phyloP scores from a whole-genome alignment of 1,140 invertebrate species.

The Drosophila lowei region DNA sequence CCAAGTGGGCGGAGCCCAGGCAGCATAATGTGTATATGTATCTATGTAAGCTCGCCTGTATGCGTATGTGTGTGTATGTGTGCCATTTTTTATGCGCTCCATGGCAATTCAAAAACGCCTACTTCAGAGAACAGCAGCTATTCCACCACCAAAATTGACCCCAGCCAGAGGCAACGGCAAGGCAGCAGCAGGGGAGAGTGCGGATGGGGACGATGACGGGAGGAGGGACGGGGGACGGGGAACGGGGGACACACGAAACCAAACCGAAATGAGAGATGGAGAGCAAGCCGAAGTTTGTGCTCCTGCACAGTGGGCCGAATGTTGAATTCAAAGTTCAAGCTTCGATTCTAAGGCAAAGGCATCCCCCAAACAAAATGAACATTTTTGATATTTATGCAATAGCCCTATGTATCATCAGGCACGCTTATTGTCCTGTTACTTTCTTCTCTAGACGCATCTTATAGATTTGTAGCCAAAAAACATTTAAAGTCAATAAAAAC shows the following conservation, averaged over 20 bases:
- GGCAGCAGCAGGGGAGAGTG: slow-evolving; percentile 12
- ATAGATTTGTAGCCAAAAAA: too few species aligned
- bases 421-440: too few species aligned
- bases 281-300: slow-evolving; percentile 47
- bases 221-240: too few species aligned
- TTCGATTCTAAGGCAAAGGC: too few species aligned
- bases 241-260: neutral
- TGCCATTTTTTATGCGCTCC: slow-evolving; percentile 76
- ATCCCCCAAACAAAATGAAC: too few species aligned
- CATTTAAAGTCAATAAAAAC: too few species aligned
- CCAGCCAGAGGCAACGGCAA: slow-evolving; percentile 20
- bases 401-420: too few species aligned
- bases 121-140: slow-evolving; percentile 67
- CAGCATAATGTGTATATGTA: slow-evolving; percentile 67
- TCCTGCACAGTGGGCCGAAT: slow-evolving; percentile 59
- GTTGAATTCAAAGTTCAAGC: neutral
- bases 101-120: slow-evolving; percentile 82
- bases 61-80: slow-evolving; percentile 34
- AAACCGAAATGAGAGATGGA: neutral
- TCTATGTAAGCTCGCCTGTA: slow-evolving; percentile 26
- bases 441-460: too few species aligned
- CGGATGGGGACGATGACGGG: neutral
- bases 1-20: slow-evolving; percentile 79
- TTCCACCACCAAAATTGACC: slow-evolving; percentile 57
- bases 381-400: too few species aligned